Percentiles rank a stretch among this genome's conserved stretches.
Evolutionary conservation across 1,140 invertebrate genomes (phyloP).

Genomic region (Carposina sasakii): DNA sequence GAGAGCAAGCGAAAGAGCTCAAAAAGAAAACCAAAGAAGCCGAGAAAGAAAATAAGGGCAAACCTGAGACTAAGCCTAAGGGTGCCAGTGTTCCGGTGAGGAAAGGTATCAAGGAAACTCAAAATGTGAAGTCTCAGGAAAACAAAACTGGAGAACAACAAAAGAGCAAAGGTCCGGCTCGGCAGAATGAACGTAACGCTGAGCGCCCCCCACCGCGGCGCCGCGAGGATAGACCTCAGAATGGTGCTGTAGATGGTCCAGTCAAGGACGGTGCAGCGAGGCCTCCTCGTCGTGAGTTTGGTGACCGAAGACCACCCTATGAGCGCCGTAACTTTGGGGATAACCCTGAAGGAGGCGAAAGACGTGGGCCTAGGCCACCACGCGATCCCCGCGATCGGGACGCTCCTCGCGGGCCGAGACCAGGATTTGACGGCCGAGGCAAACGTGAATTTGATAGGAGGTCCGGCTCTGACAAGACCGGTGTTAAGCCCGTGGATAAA

Average conservation of each 20-base stretch:
- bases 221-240: slow-evolving; percentile 60
- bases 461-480: slow-evolving; percentile 95
- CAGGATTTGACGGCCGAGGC: slow-evolving; percentile 79
- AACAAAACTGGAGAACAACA: slow-evolving; percentile 80
- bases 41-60: slow-evolving; percentile 90
- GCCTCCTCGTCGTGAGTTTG: slow-evolving; percentile 57
- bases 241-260: slow-evolving; percentile 56
- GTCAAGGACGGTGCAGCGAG: slow-evolving; percentile 56
- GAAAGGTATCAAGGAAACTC: slow-evolving; percentile 80
- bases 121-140: slow-evolving; percentile 77
- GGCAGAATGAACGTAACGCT: slow-evolving; percentile 51
- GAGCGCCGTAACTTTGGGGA: slow-evolving; percentile 66
- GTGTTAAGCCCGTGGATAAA: slow-evolving; percentile 95
- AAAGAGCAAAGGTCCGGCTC: slow-evolving; percentile 55
- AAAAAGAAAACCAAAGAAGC: slow-evolving; percentile 88
- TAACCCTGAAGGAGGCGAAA: slow-evolving; percentile 64
- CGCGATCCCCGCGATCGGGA: slow-evolving; percentile 43
- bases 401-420: slow-evolving; percentile 64
- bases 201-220: slow-evolving; percentile 57
- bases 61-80: slow-evolving; percentile 75
- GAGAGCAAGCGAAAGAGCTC: slow-evolving; percentile 84
- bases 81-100: slow-evolving; percentile 68
- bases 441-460: slow-evolving; percentile 96
- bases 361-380: slow-evolving; percentile 66
- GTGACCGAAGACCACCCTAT: slow-evolving; percentile 76